Base-by-base conservation (phyloP, 1,140 invertebrate genomes). In the Philotrypesis tridentata region DNA sequence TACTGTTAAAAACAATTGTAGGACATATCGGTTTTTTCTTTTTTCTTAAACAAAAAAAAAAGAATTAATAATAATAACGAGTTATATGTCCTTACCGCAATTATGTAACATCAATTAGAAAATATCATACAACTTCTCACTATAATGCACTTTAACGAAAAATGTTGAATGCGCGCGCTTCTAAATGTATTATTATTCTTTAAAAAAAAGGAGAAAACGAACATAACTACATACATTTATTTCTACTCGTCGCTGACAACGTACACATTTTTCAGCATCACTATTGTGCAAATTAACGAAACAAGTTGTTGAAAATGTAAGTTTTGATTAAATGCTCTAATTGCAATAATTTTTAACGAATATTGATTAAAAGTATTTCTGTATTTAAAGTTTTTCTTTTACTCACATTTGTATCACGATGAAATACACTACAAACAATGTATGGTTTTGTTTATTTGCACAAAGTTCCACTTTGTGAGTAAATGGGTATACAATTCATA, bases 1-100 rank as follows among this genome's bases (percentile, higher is more conserved):
- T 83, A 82, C 73, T 82, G 65, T 82, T 82, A 82, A 82, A 82
- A 82, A 82, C 80, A 78, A 82, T 78, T 78, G 75, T 82, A 82
- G 72, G 75, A 82, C 80, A 82, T 82, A 76, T 71, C 67, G 72
- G 65, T n/a, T 73, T 63, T 2, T 73, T 79, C 63, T 31, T n/a
- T 79, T 70, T 55, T 63, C 55, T 77, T 61, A 48, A 72, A 79
- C 78, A 73, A 67, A 79, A 82, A 78, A 25, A 67, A 63, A 29
- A n/a, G n/a, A n/a, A n/a, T n/a, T 27, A 40, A 40, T 40, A 40
- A 55, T 55, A 55, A 79, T 40, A 76, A 82, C 43, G 67, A 77
- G 14, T 43, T 65, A 77, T 43, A 48, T 21, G 6, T 65, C 8
- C 21, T 63, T 48, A 72, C 67, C 67, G 75, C 55, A 11, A 78